Conservation (phyloP, 2,113 vertebrate species). For the mouse (Mus musculus) region GRCm39 chr5:57411001-57411500, state of each 20-base stretch:
- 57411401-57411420: background rate
- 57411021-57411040: background rate
- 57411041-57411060: background rate
- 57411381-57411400: background rate
- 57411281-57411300: background rate
- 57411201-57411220: no score
- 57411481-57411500: background rate
- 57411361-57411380: background rate
- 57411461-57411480: background rate
- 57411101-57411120: background rate
- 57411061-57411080: background rate
- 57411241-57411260: background rate
- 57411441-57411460: background rate
- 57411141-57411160: fast-evolving
- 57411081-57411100: background rate
- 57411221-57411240: background rate
- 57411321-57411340: background rate
- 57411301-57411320: background rate
- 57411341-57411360: background rate
- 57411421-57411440: background rate
- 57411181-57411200: background rate
- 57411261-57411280: background rate
- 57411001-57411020: background rate
- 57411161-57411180: background rate
- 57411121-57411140: background rate